phyloP scores from a whole-genome alignment of 2,888 invertebrate species.

The Anaspis maculata region DNA sequence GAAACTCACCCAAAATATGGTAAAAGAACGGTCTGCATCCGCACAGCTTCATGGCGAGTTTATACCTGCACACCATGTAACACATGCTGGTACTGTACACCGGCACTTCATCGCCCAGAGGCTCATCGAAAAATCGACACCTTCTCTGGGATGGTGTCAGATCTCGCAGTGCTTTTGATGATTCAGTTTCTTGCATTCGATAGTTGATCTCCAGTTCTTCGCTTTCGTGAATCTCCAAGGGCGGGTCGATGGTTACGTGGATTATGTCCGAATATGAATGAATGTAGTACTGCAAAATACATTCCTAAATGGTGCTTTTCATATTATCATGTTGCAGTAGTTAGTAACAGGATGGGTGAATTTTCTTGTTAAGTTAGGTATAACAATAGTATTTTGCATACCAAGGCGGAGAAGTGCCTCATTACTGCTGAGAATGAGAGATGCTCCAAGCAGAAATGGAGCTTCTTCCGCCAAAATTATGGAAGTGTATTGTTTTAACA shows the following conservation, averaged over 20 bases:
- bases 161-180: slow-evolving; percentile 42
- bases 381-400: no score
- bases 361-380: no score
- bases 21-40: slow-evolving; percentile 56
- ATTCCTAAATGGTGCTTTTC: not conserved
- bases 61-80: slow-evolving; percentile 48
- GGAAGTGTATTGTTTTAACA: no score
- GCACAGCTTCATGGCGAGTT: slow-evolving; percentile 45
- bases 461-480: no score
- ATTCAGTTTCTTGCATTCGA: slow-evolving; percentile 44
- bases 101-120: slow-evolving; percentile 33
- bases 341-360: no score
- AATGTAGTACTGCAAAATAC: slow-evolving; percentile 45
- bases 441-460: no score
- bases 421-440: no score
- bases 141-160: slow-evolving; percentile 44
- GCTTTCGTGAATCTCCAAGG: slow-evolving; percentile 32
- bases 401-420: no score
- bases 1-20: slow-evolving; percentile 37
- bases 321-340: not conserved
- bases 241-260: slow-evolving; percentile 39
- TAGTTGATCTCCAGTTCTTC: slow-evolving; percentile 41
- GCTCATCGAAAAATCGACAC: slow-evolving; percentile 51
- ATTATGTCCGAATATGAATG: slow-evolving; percentile 53
- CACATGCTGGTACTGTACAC: slow-evolving; percentile 53